Conservation (phyloP, 2,888 invertebrate species). For the Eurois occulta region DNA sequence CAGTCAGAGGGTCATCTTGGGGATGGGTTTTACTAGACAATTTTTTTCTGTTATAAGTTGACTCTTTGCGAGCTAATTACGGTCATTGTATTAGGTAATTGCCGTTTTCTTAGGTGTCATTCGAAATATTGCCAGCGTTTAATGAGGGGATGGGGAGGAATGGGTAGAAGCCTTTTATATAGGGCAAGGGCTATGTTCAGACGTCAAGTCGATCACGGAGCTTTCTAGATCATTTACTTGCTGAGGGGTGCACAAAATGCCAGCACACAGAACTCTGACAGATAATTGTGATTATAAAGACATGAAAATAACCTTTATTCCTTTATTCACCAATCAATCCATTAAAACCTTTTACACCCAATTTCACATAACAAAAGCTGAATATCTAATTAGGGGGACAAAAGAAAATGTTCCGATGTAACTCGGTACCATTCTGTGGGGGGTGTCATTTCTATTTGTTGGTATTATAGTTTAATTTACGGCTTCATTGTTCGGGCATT, state of each 20-base stretch:
- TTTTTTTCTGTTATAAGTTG: neutral
- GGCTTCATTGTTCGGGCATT: constrained; percentile 50
- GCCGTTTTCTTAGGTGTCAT: neutral
- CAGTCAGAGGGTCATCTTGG: neutral
- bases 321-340: constrained; percentile 42
- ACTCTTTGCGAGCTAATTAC: neutral
- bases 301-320: neutral
- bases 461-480: constrained; percentile 54
- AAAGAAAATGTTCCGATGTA: constrained; percentile 49
- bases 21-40: neutral
- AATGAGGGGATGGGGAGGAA: neutral
- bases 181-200: neutral
- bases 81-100: too few relatives aligned
- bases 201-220: neutral
- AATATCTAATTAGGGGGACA: constrained; percentile 59
- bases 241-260: neutral
- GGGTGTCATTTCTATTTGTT: constrained; percentile 54
- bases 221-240: neutral
- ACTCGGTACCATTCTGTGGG: constrained; percentile 36
- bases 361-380: constrained; percentile 32
- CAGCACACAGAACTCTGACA: neutral
- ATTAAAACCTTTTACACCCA: constrained; percentile 32
- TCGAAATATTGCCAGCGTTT: neutral
- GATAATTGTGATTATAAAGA: neutral
- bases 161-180: neutral